Evolutionary conservation across 2,888 invertebrate species (phyloP), one percentile per base, ranked within the genome.

Genomic region (Yponomeuta sedellus): DNA sequence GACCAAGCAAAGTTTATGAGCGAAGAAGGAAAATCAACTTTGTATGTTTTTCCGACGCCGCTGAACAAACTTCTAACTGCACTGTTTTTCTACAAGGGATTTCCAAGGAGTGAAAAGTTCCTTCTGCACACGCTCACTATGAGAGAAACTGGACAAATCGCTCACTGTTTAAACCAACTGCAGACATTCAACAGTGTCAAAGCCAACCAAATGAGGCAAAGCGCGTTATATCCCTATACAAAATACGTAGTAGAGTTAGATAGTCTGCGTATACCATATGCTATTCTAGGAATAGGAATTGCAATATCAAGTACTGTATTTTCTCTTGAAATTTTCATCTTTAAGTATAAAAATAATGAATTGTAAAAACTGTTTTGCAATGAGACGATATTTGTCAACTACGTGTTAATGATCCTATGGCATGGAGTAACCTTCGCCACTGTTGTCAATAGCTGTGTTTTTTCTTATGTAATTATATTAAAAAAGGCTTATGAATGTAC

Each of bases 11-110:
- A 69, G 74, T 2, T 64, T 71, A 1, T 82, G 75, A 66, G 73
- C 67, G 68, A 73, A 56, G 74, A 67, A 52, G 82, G 83, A 0
- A 66, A 71, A 16, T 28, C 67, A 0, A 58, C 19, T n/a, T 61
- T 77, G 1, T 74, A 74, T 57, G 22, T 69, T 1, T 72, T 77
- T n/a, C 25, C 67, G 0, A 69, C 71, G 8, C 81, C 82, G 0
- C 70, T 77, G 10, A 72, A 73, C 6, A 81, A 81, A 65, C 66
- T 80, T 2, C 73, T 83, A 3, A 84, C 81, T 63, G 76, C 77
- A 0, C 78, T 81, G 19, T 86, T 77, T 57, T 70, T 82, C 6
- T 78, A 81, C 64, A 86, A 85, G 69, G 87, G 86, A 0, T 86
- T 86, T 67, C 86, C 85, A 2, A 67, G 79, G 52, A 10, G 68